Conservation (phyloP, 2,113 vertebrate species). For the Symphodus melops region DNA sequence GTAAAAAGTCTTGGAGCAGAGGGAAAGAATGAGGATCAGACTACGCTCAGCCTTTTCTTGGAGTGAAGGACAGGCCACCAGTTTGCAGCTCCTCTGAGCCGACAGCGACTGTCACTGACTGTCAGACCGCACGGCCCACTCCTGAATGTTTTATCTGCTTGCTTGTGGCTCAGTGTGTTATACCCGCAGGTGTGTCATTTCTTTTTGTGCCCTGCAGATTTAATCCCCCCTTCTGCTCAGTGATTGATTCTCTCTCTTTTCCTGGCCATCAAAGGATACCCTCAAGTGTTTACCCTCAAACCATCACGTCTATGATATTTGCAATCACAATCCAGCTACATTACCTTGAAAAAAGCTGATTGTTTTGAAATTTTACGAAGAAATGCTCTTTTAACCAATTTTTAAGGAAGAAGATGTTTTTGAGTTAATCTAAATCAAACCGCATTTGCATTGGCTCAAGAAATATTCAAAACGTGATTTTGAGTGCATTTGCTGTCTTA, state of each 20-base stretch:
- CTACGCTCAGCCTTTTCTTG: conserved; percentile 20
- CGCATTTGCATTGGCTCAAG: neutral
- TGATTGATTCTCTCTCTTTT: conserved; percentile 8
- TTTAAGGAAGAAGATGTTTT: too few species aligned
- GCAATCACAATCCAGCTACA: neutral
- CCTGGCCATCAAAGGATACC: conserved; percentile 9
- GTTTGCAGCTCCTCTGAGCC: conserved; percentile 37
- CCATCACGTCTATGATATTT: neutral
- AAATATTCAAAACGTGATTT: neutral
- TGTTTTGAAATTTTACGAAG: neutral
- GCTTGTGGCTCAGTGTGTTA: conserved; percentile 41
- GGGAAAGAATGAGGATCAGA: conserved; percentile 38
- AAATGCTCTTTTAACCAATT: neutral
- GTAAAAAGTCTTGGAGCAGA: conserved; percentile 1
- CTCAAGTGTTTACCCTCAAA: neutral
- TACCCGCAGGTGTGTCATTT: conserved; percentile 41
- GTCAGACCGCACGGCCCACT: conserved; percentile 45
- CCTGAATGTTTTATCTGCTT: conserved; percentile 61
- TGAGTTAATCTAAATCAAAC: too few species aligned
- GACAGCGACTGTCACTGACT: conserved; percentile 47
- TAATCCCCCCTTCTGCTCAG: conserved; percentile 32
- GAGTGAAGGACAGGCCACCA: conserved; percentile 43
- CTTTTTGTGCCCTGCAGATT: conserved; percentile 48
- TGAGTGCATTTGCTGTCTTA: neutral
- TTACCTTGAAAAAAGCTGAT: neutral